Evolutionary conservation across 2,797 vertebrate species (phyloP), one percentile per base, ranked within the genome.

Genomic region (Acropternis orthonyx): DNA sequence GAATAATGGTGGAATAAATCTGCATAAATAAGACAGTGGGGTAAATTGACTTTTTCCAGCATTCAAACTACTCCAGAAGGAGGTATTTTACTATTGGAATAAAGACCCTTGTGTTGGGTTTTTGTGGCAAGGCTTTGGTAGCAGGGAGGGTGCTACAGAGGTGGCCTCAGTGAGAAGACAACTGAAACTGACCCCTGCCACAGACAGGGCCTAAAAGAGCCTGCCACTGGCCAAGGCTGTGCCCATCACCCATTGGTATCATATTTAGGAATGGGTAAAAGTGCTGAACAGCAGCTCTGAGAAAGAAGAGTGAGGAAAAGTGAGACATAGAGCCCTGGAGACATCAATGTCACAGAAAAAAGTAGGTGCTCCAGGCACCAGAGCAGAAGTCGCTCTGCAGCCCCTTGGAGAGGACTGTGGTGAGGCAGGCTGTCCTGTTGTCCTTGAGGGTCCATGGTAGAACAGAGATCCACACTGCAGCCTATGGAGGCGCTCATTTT

Each of bases 391-490:
- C 49, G 8, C 3, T 24, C 8, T 39, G 15, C 24, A 78, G 36
- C 5, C 39, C 9, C 7, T 55, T 48, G 44, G 26, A 44, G 32
- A 58, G 28, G 16, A 21, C 10, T 3, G 3, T 17, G 39, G 13
- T 32, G 10, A 21, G 17, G 34, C 22, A 68, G 7, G 8, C 11
- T 69, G 34, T 26, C 9, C 19, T 36, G 16, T 10, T 37, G 46
- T 23, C 23, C 21, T 1, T 3, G 28, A 18, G 55, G 2, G 11
- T 48, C 14, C 1, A 1, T 5, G 10, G 11, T 21, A 39, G 27
- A 65, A 16, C 21, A 49, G 36, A 66, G 37, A 21, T 39, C 13
- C 21, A 2, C 3, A 15, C 2, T n/a, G 34, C 13, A 68, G 20
- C 6, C 23, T 9, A 6, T 13, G 39, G 8, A 51, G 19, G 23